These are phyloP conservation scores for Parasteatoda lunata DNA, from an alignment of 2,888 invertebrate genomes.

Conservation along the genomic window DNA sequence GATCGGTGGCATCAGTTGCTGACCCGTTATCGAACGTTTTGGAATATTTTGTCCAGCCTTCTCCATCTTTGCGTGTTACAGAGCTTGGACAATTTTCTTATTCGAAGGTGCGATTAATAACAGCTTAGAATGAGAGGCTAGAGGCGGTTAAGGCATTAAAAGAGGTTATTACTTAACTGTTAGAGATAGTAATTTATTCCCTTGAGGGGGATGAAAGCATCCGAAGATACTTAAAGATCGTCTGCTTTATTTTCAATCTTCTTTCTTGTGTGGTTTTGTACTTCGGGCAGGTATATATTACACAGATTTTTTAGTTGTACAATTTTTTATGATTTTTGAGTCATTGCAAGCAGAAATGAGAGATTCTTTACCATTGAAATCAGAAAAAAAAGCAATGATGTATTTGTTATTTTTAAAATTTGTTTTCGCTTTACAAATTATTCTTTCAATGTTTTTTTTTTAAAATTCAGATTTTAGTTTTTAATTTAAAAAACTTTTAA, in stretches of 20 bases:
- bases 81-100: conserved; percentile 54
- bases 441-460: too few relatives aligned
- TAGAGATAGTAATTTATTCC: conserved; percentile 35
- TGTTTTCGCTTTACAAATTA: too few relatives aligned
- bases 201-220: conserved; percentile 34
- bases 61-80: conserved; percentile 18
- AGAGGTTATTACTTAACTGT: conserved; percentile 57
- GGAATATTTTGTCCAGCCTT: conserved; percentile 25
- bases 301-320: too few relatives aligned
- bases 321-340: too few relatives aligned
- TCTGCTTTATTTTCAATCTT: conserved; percentile 50
- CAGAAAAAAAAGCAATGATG: too few relatives aligned
- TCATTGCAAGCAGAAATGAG: too few relatives aligned
- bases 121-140: conserved; percentile 48
- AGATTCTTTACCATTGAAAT: too few relatives aligned
- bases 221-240: conserved; percentile 31
- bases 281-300: too few relatives aligned
- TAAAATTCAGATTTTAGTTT: too few relatives aligned
- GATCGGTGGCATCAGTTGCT: conserved; percentile 31
- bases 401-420: too few relatives aligned
- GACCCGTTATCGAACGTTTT: conserved; percentile 46
- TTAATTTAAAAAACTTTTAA: too few relatives aligned
- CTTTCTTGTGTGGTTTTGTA: neutral
- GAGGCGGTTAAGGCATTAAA: conserved; percentile 52
- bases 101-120: conserved; percentile 57